These are phyloP conservation scores for Psettodes erumei DNA, from an alignment of 2,113 vertebrate genomes.

Conservation along the genomic window DNA sequence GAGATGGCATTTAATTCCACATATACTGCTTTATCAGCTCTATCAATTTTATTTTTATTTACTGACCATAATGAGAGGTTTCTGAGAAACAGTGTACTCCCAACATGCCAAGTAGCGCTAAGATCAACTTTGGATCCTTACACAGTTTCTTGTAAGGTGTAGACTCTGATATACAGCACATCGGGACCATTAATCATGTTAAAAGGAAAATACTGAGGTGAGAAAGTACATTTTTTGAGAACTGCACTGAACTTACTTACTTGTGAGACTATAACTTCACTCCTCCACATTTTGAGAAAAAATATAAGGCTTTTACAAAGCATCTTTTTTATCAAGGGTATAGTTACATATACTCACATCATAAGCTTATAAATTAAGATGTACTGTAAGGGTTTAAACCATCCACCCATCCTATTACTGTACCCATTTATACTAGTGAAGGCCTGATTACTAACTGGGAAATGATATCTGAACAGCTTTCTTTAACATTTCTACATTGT, in stretches of 20 bases:
- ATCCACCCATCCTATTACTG: background rate
- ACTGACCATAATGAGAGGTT: constrained; percentile 50
- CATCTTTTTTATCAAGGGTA: background rate
- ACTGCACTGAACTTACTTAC: too few relatives aligned
- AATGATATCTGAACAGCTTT: background rate
- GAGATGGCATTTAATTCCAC: constrained; percentile 80
- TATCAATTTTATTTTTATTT: constrained; percentile 63
- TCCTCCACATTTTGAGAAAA: background rate
- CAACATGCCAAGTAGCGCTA: background rate
- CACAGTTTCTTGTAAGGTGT: background rate
- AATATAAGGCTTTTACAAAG: background rate
- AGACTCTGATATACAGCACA: background rate
- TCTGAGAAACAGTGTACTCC: constrained; percentile 23
- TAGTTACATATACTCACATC: background rate
- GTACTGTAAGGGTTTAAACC: background rate
- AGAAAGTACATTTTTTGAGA: background rate
- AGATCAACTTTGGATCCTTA: background rate
- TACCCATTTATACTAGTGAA: background rate
- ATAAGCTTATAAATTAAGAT: background rate
- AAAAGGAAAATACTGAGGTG: background rate
- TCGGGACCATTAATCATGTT: background rate
- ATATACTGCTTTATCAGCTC: constrained; percentile 42
- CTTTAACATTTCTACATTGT: background rate
- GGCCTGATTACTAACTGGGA: constrained; percentile 1
- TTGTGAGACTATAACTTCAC: background rate